Base-by-base conservation (phyloP, 2,797 vertebrate species). In the Cryptoprocta ferox region DNA sequence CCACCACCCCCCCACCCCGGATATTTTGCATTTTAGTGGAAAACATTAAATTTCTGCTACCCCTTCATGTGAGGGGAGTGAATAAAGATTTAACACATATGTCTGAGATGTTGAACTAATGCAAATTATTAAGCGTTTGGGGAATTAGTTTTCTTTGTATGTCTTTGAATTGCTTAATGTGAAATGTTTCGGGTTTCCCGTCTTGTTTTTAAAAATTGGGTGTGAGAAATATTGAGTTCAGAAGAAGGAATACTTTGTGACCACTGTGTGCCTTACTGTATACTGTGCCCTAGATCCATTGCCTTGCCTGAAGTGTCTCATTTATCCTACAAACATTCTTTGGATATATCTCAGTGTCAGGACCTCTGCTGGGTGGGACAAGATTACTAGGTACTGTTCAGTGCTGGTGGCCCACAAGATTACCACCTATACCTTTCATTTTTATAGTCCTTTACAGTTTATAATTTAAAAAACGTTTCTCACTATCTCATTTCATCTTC, bases 11-110 rank as follows among this genome's bases (percentile, higher is more conserved):
- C 50, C 53, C 13, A 11, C 0, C 32, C 68, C 59, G 26, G 78
- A 95, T 13, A 95, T 75, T 71, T 63, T 92, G 32, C 53, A 59
- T 91, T 85, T 95, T 85, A 84, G 85, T 63, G 61, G 3, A 73
- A 73, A 79, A 63, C 16, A 89, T 71, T 92, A 45, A 2, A 10
- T 50, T 89, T 76, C 48, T 92, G 86, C 75, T 93, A 66, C 0
- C 4, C 10, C 21, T 88, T 84, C 26, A 16, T 83, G 76, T 75
- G 32, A 71, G 26, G 6, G 59, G 63, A 97, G 12, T 53, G 45
- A 81, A 39, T 89, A 75, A 53, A 96, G 63, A 89, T 65, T 59
- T 89, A 42, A 70, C 70, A 35, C n/a, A 53, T 45, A 68, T 13
- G 63, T 85, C 24, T 91, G 6, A 78, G 70, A 5, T 73, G 79